Conservation (phyloP, 2,888 invertebrate genomes). For the Leptarthrus brevirostris region DNA sequence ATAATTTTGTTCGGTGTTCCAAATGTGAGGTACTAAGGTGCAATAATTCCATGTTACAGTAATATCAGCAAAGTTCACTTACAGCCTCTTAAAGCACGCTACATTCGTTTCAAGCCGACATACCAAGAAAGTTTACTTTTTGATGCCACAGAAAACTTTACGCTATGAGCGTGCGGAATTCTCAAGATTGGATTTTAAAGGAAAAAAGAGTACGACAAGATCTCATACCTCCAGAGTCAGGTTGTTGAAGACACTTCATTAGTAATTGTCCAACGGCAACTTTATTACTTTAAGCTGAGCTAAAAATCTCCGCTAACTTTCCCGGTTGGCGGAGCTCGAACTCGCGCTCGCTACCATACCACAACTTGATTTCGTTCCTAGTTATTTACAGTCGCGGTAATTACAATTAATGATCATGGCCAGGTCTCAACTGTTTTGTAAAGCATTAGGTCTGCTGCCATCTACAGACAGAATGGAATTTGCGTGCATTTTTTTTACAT, state of each 20-base stretch:
- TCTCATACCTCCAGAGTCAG: neutral
- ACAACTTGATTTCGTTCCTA: constrained; percentile 5
- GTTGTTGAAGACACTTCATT: constrained; percentile 5
- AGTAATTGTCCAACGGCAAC: neutral
- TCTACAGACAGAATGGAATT: constrained; percentile 1
- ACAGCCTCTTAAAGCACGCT: no score
- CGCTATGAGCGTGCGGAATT: neutral
- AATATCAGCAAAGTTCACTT: no score
- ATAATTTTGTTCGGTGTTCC: no score
- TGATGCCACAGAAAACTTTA: neutral
- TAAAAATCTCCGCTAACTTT: neutral
- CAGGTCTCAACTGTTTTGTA: constrained; percentile 12
- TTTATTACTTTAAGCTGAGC: neutral
- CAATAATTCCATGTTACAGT: no score
- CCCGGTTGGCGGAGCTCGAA: neutral
- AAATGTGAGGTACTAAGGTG: no score
- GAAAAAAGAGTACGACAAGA: neutral
- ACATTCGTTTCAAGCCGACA: neutral
- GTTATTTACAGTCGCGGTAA: constrained; percentile 5
- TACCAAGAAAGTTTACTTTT: neutral
- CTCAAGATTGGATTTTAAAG: neutral
- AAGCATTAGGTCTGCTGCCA: constrained; percentile 7
- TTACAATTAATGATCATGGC: constrained; percentile 13
- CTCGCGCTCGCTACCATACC: no score
- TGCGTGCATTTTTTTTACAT: neutral